These are phyloP conservation scores for Ischnura elegans DNA, from an alignment of 2,888 invertebrate species.

Conservation along the genomic window DNA sequence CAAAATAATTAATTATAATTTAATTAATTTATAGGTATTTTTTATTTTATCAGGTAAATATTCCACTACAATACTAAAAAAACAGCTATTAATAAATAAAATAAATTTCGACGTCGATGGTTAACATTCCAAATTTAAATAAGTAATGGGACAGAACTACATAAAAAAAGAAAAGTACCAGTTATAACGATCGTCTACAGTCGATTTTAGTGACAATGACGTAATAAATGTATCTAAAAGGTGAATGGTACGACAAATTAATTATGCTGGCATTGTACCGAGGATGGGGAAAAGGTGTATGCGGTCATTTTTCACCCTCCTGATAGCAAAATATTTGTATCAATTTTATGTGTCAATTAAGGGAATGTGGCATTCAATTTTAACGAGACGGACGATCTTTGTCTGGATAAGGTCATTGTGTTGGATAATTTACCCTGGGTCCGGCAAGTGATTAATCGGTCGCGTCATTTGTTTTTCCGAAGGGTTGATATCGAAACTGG, in stretches of 20 bases:
- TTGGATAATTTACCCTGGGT: not conserved
- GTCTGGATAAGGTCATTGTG: conserved; percentile 14
- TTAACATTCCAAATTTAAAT: no score
- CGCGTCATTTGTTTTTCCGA: not conserved
- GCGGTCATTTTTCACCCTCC: not conserved
- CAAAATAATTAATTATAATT: no score
- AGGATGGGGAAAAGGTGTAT: not conserved
- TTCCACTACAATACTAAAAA: no score
- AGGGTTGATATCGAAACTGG: not conserved
- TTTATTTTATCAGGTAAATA: no score
- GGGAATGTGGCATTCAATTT: not conserved
- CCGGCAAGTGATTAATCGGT: not conserved
- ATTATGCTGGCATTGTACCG: not conserved
- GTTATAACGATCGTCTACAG: no score
- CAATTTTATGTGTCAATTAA: not conserved
- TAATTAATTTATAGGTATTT: no score
- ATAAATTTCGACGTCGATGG: no score
- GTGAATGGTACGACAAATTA: not conserved
- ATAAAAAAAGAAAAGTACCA: no score
- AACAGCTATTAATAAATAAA: no score
- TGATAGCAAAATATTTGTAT: not conserved
- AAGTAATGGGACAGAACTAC: no score
- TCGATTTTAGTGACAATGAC: not conserved
- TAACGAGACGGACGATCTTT: not conserved
- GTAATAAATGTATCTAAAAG: not conserved